Evolutionary conservation across 2,113 vertebrate genomes (phyloP), one percentile per base, ranked within the genome.

Genomic region (Cryptotis parvus): DNA sequence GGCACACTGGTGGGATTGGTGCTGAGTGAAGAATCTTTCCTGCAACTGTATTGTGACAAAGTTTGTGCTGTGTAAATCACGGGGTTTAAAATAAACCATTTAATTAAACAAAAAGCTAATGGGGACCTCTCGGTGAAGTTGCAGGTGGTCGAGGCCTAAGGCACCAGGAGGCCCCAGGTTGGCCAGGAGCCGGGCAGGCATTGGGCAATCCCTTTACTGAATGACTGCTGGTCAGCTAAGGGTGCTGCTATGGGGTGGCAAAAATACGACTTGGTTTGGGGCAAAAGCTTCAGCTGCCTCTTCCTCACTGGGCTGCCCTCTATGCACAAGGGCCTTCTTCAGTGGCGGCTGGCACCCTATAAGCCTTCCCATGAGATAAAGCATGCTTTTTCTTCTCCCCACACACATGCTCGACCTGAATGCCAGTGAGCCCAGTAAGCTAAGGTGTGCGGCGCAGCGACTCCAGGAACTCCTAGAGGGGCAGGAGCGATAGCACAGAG

Each of bases 331-430:
- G 24, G 39, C 65, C 84, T 75, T 33, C 58, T 75, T 52, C 20
- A 58, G 55, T 24, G 55, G 18, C 20, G 55, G 55, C 55, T 3
- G 52, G 55, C 20, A 35, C 15, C 68, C 61, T 33, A 11, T 39
- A 63, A 74, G 26, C 15, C 49, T 37, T 33, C 74, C 63, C 49
- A 75, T 7, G 33, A 49, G 84, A 35, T 6, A 79, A 81, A 49
- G 22, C 41, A 39, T 63, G 14, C 45, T 75, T 91, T 86, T 73
- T 39, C 72, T 88, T 85, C 39, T 61, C n/a, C 65, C n/a, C 65
- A 35, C 15, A 45, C 3, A 33, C 9, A 63, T 20, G 3, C 12
- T 74, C 26, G 27, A 55, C 26, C 31, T 65, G 72, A 58, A 70
- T 45, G 31, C 39, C 52, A 74, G 66, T 27, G 29, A 84, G 31